Evolutionary conservation across 2,797 vertebrate species (phyloP).

Genomic region (Sebastes trivittatus): DNA sequence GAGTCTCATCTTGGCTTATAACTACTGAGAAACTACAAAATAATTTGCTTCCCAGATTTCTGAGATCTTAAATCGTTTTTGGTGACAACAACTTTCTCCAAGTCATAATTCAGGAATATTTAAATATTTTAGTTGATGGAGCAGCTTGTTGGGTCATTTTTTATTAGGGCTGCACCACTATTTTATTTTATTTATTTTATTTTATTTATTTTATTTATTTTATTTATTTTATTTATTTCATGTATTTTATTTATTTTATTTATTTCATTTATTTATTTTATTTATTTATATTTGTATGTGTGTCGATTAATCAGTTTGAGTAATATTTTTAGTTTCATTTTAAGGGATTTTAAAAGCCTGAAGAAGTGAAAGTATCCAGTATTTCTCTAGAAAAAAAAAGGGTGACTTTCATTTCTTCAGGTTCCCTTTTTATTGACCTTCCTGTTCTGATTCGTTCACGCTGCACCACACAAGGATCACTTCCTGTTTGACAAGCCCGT

Average conservation of each 20-base stretch:
- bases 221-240: too few species aligned
- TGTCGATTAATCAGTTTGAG: too few species aligned
- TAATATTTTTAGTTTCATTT: background rate
- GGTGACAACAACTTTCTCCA: too few species aligned
- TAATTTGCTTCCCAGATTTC: background rate
- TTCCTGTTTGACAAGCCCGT: slow-evolving; percentile 95
- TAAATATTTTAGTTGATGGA: background rate
- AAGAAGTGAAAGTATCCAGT: background rate
- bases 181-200: too few species aligned
- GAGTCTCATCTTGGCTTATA: too few species aligned
- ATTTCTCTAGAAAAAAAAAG: too few species aligned
- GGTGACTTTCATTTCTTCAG: accelerated
- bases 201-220: background rate
- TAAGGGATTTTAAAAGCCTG: background rate
- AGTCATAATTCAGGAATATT: background rate
- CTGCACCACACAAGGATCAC: slow-evolving; percentile 84
- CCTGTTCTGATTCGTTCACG: slow-evolving; percentile 45
- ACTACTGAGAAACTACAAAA: background rate
- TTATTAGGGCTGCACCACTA: background rate
- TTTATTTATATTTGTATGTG: too few species aligned
- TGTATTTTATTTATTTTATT: too few species aligned
- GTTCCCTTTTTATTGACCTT: background rate
- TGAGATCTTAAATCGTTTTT: too few species aligned
- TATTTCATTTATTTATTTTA: too few species aligned
- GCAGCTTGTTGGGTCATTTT: background rate